Evolutionary conservation across 2,888 invertebrate species (phyloP).

Genomic region (Acanthosepion lycidas): DNA sequence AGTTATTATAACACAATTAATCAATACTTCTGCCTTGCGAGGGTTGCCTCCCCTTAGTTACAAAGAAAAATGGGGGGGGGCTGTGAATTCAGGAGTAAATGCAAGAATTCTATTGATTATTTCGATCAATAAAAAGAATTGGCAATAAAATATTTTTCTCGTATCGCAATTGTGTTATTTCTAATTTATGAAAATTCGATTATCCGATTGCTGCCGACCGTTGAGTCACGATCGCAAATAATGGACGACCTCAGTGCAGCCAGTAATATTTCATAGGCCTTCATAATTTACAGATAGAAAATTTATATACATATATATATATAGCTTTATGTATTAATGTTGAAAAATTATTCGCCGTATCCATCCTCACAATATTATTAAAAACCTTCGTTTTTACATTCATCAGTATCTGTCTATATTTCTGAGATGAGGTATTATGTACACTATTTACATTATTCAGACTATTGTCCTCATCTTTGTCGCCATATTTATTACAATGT

Average conservation of each 20-base stretch:
- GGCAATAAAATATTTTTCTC: not conserved
- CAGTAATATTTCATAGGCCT: not conserved
- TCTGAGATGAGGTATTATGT: no score
- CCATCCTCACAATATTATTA: no score
- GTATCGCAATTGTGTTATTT: not conserved
- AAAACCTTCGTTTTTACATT: no score
- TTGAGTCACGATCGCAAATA: not conserved
- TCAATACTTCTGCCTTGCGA: not conserved
- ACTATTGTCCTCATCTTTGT: no score
- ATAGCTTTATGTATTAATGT: not conserved
- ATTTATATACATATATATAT: not conserved
- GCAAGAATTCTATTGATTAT: not conserved
- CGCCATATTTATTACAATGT: no score
- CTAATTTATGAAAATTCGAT: constrained; percentile 21
- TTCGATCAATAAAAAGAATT: not conserved
- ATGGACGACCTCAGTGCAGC: not conserved
- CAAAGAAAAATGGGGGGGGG: not conserved
- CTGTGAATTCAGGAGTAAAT: not conserved
- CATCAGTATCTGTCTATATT: no score
- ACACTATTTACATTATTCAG: no score
- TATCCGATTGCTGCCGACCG: not conserved
- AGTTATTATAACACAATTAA: not conserved
- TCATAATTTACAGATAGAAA: not conserved
- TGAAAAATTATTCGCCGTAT: no score
- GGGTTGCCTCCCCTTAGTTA: not conserved